Conservation (phyloP, 2,113 vertebrate species). For the Scatophagus argus region DNA sequence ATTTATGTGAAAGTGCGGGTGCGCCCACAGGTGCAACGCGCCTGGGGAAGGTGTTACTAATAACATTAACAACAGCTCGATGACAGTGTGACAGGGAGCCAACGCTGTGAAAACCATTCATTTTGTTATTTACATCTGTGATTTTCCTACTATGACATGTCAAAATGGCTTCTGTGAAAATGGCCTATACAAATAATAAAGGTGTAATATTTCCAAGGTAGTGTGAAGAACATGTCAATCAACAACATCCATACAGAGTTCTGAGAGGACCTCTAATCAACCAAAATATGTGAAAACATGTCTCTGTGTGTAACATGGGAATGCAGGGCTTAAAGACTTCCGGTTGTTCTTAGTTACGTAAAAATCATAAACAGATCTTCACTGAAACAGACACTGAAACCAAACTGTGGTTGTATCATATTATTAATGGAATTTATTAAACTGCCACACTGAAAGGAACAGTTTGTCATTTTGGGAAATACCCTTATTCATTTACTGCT, state of each 20-base stretch:
- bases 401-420: background rate
- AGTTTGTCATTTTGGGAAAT: background rate
- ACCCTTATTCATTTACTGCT: background rate
- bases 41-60: background rate
- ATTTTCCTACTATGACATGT: background rate
- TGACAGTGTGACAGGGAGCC: background rate
- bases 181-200: background rate
- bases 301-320: background rate
- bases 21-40: too few relatives aligned
- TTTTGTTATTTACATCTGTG: background rate
- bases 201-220: background rate
- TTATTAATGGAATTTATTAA: background rate
- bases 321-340: background rate
- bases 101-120: background rate
- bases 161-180: background rate
- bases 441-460: background rate
- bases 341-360: background rate
- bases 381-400: background rate
- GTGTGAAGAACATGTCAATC: background rate
- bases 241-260: background rate
- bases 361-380: background rate
- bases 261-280: slow-evolving; percentile 10
- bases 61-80: background rate
- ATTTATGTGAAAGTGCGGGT: too few relatives aligned
- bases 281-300: background rate